Base-by-base conservation (phyloP, 37 sponge, comb jelly and placozoan genomes). In the Petrosia ficiformis region DNA sequence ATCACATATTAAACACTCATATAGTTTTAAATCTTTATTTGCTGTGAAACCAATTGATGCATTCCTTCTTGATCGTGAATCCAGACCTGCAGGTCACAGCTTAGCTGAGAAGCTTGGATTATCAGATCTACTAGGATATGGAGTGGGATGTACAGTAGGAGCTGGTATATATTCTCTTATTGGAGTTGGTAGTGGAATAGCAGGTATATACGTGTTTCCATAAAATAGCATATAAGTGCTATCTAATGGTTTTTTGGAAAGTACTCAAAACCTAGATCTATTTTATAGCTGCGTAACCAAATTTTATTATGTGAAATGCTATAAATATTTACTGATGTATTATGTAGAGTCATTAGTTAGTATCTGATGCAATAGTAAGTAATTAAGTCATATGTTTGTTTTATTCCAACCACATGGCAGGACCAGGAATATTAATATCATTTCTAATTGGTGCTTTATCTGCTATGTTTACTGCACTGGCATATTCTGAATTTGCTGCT, bases 111-210 rank as follows among this genome's bases (percentile, higher is more conserved):
- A 29, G 21, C 30, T 72, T n/a, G 54, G 54, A 6, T 6, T 72
- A 28, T 44, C 25, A 30, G 72, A 72, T 42, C 54, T 72, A 8
- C 40, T 72, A 22, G 72, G 52, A 16, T 72, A 72, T 72, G 72
- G 72, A 26, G 72, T 72, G 8, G 72, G 72, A 6, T 42, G 72
- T 25, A 72, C 72, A 21, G 54, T 72, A 44, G 72, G 72, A 3
- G 48, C 72, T 26, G 72, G 72, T 29, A 72, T 72, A 22, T 72
- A 72, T 39, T 72, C 72, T 44, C 72, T 72, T 6, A 72, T 72
- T 72, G 72, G 72, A 43, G 25, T 44, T 44, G 72, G 52, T 44
- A 30, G 24, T 61, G 70, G 56, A 28, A 44, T 72, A 25, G 48
- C 72, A 42, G 48, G 48, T 44, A 43, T 6, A 68, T 6, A 16